Percentiles rank a stretch among this genome's conserved stretches.
Conservation (phyloP, 2,797 vertebrate genomes). For the Chaunax sp. region DNA sequence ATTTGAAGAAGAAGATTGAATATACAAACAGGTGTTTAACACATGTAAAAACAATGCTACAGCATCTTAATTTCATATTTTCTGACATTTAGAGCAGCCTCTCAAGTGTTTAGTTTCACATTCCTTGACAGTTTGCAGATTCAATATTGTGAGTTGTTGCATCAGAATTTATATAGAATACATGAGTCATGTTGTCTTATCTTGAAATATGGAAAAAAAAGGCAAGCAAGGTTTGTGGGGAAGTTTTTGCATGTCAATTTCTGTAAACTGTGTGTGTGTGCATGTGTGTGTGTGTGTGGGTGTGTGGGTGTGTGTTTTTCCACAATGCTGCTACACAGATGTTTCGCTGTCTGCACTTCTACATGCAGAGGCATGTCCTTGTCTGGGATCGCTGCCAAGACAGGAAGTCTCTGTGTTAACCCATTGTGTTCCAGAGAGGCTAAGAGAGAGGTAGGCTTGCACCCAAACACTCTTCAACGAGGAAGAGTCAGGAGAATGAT, state of each 20-base stretch:
- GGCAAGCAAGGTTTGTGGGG: constrained; percentile 18
- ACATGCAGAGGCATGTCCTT: constrained; percentile 87
- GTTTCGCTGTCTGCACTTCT: constrained; percentile 89
- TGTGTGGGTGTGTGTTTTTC: constrained; percentile 36
- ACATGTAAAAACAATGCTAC: not conserved
- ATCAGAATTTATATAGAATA: constrained; percentile 19
- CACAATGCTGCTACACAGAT: constrained; percentile 85
- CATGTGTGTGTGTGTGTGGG: constrained; percentile 23
- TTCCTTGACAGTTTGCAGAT: constrained; percentile 37
- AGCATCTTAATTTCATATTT: constrained; percentile 4
- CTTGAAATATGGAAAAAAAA: constrained; percentile 43
- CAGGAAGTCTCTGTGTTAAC: constrained; percentile 86
- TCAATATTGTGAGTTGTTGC: constrained; percentile 12
- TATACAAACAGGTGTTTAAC: constrained; percentile 17
- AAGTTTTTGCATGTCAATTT: constrained; percentile 10
- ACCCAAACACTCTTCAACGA: constrained; percentile 16
- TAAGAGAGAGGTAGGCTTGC: not conserved
- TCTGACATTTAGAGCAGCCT: not conserved
- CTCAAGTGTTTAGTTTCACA: constrained; percentile 27
- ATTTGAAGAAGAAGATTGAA: not conserved
- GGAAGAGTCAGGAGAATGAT: constrained; percentile 15
- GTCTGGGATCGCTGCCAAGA: constrained; percentile 88
- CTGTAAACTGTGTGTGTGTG: constrained; percentile 25
- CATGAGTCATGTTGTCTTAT: constrained; percentile 40
- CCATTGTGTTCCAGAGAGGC: constrained; percentile 68